Conservation (phyloP, 2,888 invertebrate genomes). For the Apamea monoglypha region DNA sequence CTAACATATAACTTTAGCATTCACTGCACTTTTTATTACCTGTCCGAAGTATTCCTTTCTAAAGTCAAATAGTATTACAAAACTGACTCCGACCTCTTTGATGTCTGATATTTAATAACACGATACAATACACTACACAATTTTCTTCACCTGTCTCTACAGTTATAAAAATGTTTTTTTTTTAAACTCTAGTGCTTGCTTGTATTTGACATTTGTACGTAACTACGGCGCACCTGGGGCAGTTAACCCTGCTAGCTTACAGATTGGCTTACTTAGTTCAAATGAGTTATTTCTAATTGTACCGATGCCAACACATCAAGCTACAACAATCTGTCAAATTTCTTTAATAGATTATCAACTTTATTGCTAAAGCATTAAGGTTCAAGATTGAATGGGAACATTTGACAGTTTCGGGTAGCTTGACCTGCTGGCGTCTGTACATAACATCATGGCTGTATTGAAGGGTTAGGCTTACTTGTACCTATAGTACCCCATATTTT, state of each 20-base stretch:
- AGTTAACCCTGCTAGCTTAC: neutral
- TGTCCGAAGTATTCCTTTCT: constrained; percentile 11
- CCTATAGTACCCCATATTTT: too few relatives aligned
- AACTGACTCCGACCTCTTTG: neutral
- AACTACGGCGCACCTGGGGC: too few relatives aligned
- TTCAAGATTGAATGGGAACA: too few relatives aligned
- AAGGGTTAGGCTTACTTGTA: neutral
- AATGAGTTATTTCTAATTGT: neutral
- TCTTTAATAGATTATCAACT: too few relatives aligned
- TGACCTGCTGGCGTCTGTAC: too few relatives aligned
- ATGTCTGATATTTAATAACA: neutral
- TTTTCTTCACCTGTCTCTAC: accelerated
- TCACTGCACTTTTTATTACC: constrained; percentile 7
- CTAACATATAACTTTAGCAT: neutral
- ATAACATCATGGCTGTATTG: neutral
- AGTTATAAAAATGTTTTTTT: neutral
- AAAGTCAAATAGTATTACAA: constrained; percentile 12
- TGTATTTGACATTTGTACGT: neutral
- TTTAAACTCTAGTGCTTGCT: neutral
- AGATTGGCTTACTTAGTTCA: neutral
- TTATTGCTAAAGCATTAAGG: too few relatives aligned
- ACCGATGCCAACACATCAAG: too few relatives aligned
- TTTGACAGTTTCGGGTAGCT: too few relatives aligned
- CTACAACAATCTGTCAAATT: too few relatives aligned
- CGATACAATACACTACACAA: neutral